These are phyloP conservation scores for Calephelis virginiensis DNA, from an alignment of 1,140 invertebrate genomes.

Conservation along the genomic window DNA sequence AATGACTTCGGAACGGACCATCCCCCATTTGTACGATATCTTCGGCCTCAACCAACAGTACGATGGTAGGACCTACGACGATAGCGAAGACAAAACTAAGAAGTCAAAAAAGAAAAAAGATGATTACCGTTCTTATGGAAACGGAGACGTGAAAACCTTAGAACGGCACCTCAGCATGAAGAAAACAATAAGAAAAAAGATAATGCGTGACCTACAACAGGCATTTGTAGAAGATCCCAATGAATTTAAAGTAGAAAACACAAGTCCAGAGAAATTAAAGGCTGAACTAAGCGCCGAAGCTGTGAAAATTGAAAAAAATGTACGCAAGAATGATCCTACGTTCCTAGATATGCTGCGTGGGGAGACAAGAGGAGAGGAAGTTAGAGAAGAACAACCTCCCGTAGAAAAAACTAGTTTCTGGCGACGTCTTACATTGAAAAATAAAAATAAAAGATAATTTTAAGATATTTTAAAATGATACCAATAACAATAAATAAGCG, in stretches of 20 bases:
- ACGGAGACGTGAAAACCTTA: constrained; percentile 86
- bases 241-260: constrained; percentile 84
- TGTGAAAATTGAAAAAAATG: constrained; percentile 83
- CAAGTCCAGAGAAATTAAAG: constrained; percentile 83
- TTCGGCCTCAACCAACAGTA: constrained; percentile 80
- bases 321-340: constrained; percentile 81
- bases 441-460: constrained; percentile 84
- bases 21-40: constrained; percentile 84
- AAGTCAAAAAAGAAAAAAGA: constrained; percentile 82
- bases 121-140: constrained; percentile 81
- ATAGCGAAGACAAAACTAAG: constrained; percentile 79
- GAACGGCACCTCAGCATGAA: constrained; percentile 92
- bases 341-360: constrained; percentile 85
- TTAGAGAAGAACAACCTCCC: constrained; percentile 79
- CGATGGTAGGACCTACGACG: constrained; percentile 56
- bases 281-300: constrained; percentile 84
- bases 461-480: neutral
- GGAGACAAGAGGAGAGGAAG: constrained; percentile 75
- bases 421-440: constrained; percentile 85
- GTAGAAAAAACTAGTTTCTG: constrained; percentile 85
- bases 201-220: constrained; percentile 89
- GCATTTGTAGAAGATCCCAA: constrained; percentile 87
- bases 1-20: constrained; percentile 82
- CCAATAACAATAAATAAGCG: neutral
- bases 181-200: constrained; percentile 91